phyloP scores from a whole-genome alignment of 2,888 invertebrate species.

The Cinara cedri region DNA sequence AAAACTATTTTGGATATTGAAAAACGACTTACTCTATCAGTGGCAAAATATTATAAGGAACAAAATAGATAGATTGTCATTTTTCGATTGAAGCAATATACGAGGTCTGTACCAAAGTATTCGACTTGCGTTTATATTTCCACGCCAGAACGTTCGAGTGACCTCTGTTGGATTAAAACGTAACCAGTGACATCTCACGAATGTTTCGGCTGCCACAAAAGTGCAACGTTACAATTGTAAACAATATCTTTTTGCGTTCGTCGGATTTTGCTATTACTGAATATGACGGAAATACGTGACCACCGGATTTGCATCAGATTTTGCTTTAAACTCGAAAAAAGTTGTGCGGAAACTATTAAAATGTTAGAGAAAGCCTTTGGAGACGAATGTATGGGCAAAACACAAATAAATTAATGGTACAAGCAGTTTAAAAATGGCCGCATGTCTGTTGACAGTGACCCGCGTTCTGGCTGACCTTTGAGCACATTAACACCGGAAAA shows the following conservation, averaged over 20 bases:
- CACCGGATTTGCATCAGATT: constrained; percentile 22
- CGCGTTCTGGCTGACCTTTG: too few species aligned
- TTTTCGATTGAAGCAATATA: background rate
- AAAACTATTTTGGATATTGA: too few species aligned
- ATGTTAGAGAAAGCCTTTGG: constrained; percentile 27
- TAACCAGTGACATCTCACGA: background rate
- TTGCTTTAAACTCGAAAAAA: constrained; percentile 15
- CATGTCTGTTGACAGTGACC: too few species aligned
- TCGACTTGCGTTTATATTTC: constrained; percentile 9
- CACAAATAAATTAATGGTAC: constrained; percentile 59
- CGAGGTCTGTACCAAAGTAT: constrained; percentile 7
- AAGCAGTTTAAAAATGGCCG: constrained; percentile 59
- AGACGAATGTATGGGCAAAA: constrained; percentile 58
- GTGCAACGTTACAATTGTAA: constrained; percentile 8
- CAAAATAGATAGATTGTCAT: too few species aligned
- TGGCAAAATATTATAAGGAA: too few species aligned
- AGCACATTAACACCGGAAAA: too few species aligned
- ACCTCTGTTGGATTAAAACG: constrained; percentile 6
- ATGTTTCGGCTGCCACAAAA: constrained; percentile 4
- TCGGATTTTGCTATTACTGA: constrained; percentile 11
- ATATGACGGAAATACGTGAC: constrained; percentile 1
- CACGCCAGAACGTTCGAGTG: background rate
- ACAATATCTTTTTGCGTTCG: constrained; percentile 6
- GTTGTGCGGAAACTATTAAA: background rate
- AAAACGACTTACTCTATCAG: too few species aligned